Base-by-base conservation (phyloP, 2,888 invertebrate species). In the Cantharis flavilabris region DNA sequence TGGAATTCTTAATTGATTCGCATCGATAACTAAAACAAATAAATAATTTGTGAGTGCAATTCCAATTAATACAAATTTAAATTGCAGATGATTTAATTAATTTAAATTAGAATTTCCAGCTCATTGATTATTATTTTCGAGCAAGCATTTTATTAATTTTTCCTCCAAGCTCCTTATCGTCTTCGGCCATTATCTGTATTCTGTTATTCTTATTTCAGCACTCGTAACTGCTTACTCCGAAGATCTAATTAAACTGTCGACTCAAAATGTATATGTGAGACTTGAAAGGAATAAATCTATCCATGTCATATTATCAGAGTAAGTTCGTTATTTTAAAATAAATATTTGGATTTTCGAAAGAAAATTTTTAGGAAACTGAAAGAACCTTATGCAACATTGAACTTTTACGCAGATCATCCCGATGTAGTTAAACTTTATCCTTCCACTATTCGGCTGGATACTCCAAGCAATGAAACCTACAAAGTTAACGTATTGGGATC, bases 371-470 rank as follows among this genome's bases (percentile, higher is more conserved):
- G 77, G 30, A 77, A 77, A 28, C 67, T 62, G 5, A 71, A 16
- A 2, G 33, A 14, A 14, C 23, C 26, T 23, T 13, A 71, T 20
- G 62, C 63, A 1, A 67, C 14, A n/a, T 9, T 76, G 23, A 23
- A 69, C 33, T 74, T 94, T 20, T 87, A 90, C 62, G 89, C 91
- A 63, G 93, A 94, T 83, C 94, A 95, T 83, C 87, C 90, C 0
- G 93, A 93, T 82, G 90, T 95, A 79, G 88, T 93, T 4, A 89
- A 90, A 81, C 86, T 93, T 49, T 86, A 89, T 0, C 93, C 93
- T 0, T 81, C 87, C 0, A 86, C 85, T 1, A 85, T 92, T 3
- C 86, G 85, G 49, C 70, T 86, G 73, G 76, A 75, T 9, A 49
- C 5, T 1, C 49, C 72, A 73, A 76, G 80, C 72, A 76, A 80